These are phyloP conservation scores for Geotrypetes seraphini DNA, from an alignment of 2,797 vertebrate genomes.

Conservation along the genomic window DNA sequence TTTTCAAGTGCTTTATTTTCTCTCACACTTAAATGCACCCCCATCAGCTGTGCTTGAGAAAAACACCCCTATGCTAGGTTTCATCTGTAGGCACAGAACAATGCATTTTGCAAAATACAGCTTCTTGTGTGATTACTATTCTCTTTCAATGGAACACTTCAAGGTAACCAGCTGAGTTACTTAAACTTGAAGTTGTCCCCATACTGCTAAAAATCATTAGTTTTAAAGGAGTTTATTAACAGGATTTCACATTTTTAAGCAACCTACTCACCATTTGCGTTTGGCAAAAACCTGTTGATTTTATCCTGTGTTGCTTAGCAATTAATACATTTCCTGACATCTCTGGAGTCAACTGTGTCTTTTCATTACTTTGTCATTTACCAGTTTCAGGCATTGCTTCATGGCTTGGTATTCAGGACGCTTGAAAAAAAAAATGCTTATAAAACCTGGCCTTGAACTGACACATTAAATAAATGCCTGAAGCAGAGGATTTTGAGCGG, in stretches of 20 bases:
- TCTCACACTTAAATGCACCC: not conserved
- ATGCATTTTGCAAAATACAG: not conserved
- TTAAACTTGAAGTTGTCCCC: slow-evolving; percentile 13
- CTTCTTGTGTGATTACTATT: slow-evolving; percentile 17
- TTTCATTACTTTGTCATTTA: slow-evolving; percentile 46
- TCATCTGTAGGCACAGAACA: slow-evolving; percentile 4
- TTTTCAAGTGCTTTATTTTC: slow-evolving; percentile 1
- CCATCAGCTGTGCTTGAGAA: not conserved
- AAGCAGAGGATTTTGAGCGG: too few relatives aligned
- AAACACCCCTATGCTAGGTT: slow-evolving; percentile 3
- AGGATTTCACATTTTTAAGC: slow-evolving; percentile 43
- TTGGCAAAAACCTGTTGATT: slow-evolving; percentile 46
- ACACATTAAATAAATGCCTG: too few relatives aligned
- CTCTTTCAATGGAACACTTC: not conserved
- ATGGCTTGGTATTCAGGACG: too few relatives aligned
- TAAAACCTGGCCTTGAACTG: too few relatives aligned
- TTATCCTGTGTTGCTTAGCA: slow-evolving; percentile 50
- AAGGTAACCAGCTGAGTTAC: slow-evolving; percentile 8
- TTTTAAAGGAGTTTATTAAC: slow-evolving; percentile 35
- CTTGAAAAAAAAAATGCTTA: too few relatives aligned
- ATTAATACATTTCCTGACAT: slow-evolving; percentile 40
- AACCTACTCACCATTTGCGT: slow-evolving; percentile 52
- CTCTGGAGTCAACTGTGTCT: slow-evolving; percentile 25
- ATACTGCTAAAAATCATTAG: slow-evolving; percentile 29
- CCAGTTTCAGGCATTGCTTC: slow-evolving; percentile 27